Evolutionary conservation across 2,113 vertebrate genomes (phyloP).

Genomic region (rabbit (Oryctolagus cuniculus)): DNA sequence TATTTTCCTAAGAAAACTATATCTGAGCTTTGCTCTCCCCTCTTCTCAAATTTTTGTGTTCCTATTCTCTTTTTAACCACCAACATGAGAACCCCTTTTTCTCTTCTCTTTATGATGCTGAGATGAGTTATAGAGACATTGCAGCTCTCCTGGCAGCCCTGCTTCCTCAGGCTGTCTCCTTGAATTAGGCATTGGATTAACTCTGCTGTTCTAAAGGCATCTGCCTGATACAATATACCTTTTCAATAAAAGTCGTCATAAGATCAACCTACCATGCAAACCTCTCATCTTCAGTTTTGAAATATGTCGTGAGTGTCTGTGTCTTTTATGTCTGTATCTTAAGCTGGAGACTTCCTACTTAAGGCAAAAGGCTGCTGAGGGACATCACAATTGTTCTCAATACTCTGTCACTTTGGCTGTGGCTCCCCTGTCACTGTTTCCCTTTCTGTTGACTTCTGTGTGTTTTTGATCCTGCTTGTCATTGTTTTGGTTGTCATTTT

Average conservation of each 20-base stretch:
- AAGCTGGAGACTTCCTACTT: conserved; percentile 77
- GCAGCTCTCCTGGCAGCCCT: conserved; percentile 88
- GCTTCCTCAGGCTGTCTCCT: conserved; percentile 92
- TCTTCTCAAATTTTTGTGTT: conserved; percentile 67
- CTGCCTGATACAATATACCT: conserved; percentile 89
- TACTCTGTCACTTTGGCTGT: conserved; percentile 57
- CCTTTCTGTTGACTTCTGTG: conserved; percentile 61
- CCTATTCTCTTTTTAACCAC: conserved; percentile 66
- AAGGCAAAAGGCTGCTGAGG: too few species aligned
- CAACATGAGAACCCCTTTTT: conserved; percentile 75
- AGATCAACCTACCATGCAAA: conserved; percentile 93
- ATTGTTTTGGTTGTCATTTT: conserved; percentile 64
- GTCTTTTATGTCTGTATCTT: conserved; percentile 86
- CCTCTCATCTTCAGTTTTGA: conserved; percentile 89
- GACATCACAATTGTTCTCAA: not conserved
- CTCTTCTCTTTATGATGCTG: conserved; percentile 88
- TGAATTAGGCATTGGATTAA: conserved; percentile 93
- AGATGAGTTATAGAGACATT: conserved; percentile 93
- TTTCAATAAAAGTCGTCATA: conserved; percentile 92
- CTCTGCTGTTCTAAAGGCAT: conserved; percentile 90
- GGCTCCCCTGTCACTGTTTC: conserved; percentile 57
- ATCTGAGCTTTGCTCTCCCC: conserved; percentile 78
- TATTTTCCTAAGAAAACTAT: conserved; percentile 80
- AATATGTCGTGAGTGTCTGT: conserved; percentile 86
- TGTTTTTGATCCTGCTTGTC: conserved; percentile 44